Evolutionary conservation across 2,113 vertebrate genomes (phyloP).

Genomic region (Vimba vimba): DNA sequence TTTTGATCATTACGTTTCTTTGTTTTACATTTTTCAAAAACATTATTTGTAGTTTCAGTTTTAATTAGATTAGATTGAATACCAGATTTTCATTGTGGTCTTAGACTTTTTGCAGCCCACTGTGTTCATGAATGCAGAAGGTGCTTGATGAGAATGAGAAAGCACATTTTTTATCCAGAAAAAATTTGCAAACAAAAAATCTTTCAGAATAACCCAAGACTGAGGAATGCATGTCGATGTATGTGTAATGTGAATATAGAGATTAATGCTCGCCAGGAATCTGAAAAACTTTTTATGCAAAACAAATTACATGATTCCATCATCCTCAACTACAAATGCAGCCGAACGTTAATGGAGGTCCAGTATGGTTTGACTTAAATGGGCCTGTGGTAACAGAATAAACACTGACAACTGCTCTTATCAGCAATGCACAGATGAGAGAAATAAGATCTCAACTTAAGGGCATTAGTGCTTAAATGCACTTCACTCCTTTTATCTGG

Average conservation of each 20-base stretch:
- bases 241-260: background rate
- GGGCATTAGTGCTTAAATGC: conserved; percentile 10
- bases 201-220: background rate
- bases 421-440: conserved; percentile 10
- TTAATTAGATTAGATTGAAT: too few species aligned
- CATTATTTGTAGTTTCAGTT: too few species aligned
- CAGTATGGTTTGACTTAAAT: background rate
- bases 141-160: background rate
- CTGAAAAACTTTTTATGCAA: background rate
- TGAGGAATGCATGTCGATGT: background rate
- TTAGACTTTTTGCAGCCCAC: background rate
- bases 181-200: background rate
- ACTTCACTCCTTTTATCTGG: conserved; percentile 27
- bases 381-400: background rate
- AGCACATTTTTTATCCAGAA: background rate
- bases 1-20: background rate
- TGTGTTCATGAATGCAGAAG: background rate
- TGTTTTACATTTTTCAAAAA: background rate
- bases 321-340: background rate
- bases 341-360: background rate
- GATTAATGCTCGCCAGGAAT: background rate
- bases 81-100: background rate
- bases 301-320: background rate
- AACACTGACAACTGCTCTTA: background rate
- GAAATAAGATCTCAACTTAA: conserved; percentile 31